Evolutionary conservation across 1,140 invertebrate genomes (phyloP).

Genomic region (Harlomillsia oculata): DNA sequence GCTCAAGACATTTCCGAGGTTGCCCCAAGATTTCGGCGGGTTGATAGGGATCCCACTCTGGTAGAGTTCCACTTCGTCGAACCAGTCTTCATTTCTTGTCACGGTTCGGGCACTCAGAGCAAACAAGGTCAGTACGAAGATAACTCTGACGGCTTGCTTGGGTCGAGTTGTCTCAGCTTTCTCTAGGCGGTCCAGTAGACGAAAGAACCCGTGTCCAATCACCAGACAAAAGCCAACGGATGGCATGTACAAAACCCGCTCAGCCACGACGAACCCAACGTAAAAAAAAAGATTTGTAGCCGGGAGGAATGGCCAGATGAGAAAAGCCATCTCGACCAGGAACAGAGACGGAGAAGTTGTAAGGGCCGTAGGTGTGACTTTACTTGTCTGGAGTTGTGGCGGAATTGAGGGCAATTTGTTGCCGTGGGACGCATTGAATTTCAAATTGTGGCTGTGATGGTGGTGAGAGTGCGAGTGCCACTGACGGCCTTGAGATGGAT

Average conservation of each 20-base stretch:
- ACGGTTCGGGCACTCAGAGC: conserved; percentile 67
- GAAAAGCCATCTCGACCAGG: conserved; percentile 51
- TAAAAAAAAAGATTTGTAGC: conserved; percentile 90
- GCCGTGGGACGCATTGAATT: background rate
- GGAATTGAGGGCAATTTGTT: conserved; percentile 4
- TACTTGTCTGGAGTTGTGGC: background rate
- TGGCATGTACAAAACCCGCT: conserved; percentile 87
- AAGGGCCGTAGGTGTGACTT: background rate
- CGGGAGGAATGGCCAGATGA: conserved; percentile 83
- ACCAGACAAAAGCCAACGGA: conserved; percentile 90
- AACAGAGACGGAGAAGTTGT: conserved; percentile 10
- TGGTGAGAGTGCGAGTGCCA: background rate
- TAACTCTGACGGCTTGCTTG: background rate
- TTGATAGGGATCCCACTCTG: conserved; percentile 81
- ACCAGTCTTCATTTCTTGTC: conserved; percentile 78
- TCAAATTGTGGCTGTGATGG: background rate
- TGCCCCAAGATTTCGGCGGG: conserved; percentile 77
- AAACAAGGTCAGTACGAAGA: conserved; percentile 38
- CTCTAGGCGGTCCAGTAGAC: conserved; percentile 8
- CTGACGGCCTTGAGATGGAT: background rate
- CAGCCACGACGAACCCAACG: conserved; percentile 93
- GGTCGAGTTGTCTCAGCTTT: background rate
- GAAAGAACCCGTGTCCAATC: conserved; percentile 55
- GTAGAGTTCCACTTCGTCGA: conserved; percentile 84
- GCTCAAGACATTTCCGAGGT: conserved; percentile 83